Evolutionary conservation across 2,888 invertebrate genomes (phyloP).

Genomic region (Sycophila texana): DNA sequence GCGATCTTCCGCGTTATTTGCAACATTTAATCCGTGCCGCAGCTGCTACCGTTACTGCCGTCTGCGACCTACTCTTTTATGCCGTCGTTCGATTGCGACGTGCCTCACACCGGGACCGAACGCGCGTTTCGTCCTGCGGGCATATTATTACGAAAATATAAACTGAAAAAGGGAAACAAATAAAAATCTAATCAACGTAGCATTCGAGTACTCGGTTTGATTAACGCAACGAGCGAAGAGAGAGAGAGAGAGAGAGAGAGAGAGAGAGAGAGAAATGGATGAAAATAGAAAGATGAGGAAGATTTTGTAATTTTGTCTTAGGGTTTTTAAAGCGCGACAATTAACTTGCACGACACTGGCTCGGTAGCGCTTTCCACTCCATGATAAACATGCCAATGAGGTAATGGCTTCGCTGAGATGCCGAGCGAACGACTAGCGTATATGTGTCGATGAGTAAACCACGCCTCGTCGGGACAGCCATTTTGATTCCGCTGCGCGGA

Average conservation of each 20-base stretch:
- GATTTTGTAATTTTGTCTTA: constrained; percentile 1
- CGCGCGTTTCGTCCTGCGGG: too few relatives aligned
- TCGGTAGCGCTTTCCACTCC: constrained; percentile 36
- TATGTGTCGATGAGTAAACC: constrained; percentile 58
- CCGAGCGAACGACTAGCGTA: background rate
- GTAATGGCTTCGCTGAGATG: constrained; percentile 39
- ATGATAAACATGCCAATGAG: constrained; percentile 49
- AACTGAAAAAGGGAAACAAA: too few relatives aligned
- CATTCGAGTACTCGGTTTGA: too few relatives aligned
- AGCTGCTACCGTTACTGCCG: too few relatives aligned
- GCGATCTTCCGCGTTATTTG: too few relatives aligned
- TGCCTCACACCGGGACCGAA: too few relatives aligned
- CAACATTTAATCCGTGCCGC: too few relatives aligned
- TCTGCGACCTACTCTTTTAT: too few relatives aligned
- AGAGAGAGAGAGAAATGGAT: background rate
- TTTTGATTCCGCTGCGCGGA: constrained; percentile 51
- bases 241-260: background rate
- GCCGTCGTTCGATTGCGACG: too few relatives aligned
- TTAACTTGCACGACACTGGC: constrained; percentile 5
- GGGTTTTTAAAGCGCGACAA: background rate
- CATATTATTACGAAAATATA: too few relatives aligned
- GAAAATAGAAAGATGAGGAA: background rate
- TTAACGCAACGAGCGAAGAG: background rate
- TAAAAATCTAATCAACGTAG: too few relatives aligned
- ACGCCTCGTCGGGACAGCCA: constrained; percentile 62